A percentile compares a stretch with the other conserved stretches of the same genome.
Evolutionary conservation across 2,888 invertebrate species (phyloP).

Genomic region (Resseliella maxima): DNA sequence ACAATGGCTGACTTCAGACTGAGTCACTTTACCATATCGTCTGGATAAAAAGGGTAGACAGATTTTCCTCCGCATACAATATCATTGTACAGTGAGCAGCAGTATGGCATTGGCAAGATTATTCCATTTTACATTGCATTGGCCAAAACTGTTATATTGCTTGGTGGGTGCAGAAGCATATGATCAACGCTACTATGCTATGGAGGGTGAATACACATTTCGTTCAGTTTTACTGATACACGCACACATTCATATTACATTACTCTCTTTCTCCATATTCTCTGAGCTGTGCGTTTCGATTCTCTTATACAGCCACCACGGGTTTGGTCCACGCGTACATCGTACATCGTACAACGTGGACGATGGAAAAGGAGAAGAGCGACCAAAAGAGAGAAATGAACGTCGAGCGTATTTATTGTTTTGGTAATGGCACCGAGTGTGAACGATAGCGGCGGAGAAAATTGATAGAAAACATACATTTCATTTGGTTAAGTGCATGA

Average conservation of each 20-base stretch:
- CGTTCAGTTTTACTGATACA: no score
- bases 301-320: neutral
- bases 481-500: slow-evolving; percentile 53
- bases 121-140: neutral
- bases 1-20: neutral
- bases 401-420: neutral
- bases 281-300: neutral
- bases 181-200: neutral
- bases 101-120: neutral
- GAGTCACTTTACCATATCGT: neutral
- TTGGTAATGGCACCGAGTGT: neutral
- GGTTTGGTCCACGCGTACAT: neutral
- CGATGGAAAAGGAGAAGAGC: neutral
- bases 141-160: neutral
- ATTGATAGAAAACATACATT: slow-evolving; percentile 36
- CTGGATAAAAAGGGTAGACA: slow-evolving; percentile 7
- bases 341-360: no score
- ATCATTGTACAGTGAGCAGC: neutral
- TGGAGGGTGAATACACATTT: neutral
- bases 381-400: neutral
- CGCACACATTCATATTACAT: no score
- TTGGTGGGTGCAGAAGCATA: neutral
- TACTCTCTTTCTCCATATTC: neutral
- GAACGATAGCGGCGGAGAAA: slow-evolving; percentile 15
- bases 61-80: neutral